Evolutionary conservation across 2,113 vertebrate species (phyloP).

Genomic region (Platysteira castanea): DNA sequence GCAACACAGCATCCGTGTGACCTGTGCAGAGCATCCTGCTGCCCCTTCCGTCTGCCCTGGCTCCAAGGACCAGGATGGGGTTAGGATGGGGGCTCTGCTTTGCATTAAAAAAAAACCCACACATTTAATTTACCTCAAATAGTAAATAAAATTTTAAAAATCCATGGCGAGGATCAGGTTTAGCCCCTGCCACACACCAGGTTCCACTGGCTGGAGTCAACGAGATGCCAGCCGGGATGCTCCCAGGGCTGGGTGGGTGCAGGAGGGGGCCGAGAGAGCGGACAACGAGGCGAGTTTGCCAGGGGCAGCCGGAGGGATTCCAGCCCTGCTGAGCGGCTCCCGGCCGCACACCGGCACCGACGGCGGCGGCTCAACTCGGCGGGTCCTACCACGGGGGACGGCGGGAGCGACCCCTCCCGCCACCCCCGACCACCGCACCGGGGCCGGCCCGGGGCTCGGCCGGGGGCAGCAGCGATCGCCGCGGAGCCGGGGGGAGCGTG

Average conservation of each 20-base stretch:
- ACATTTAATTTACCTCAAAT: neutral
- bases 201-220: neutral
- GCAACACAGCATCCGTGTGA: neutral
- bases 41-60: neutral
- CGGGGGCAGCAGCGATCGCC: neutral
- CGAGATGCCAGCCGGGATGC: neutral
- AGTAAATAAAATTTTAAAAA: neutral
- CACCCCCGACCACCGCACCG: neutral
- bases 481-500: neutral
- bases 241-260: neutral
- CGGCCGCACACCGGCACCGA: neutral
- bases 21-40: neutral
- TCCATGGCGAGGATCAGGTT: neutral
- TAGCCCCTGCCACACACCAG: neutral
- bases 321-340: neutral
- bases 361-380: neutral
- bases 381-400: neutral
- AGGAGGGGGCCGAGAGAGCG: fast-evolving
- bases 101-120: neutral
- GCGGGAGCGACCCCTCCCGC: neutral
- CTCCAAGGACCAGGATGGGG: neutral
- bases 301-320: neutral
- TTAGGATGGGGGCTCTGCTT: neutral
- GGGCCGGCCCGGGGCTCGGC: neutral
- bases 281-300: neutral